These are phyloP conservation scores for Autographa gamma DNA, from an alignment of 2,888 invertebrate genomes.

Conservation along the genomic window DNA sequence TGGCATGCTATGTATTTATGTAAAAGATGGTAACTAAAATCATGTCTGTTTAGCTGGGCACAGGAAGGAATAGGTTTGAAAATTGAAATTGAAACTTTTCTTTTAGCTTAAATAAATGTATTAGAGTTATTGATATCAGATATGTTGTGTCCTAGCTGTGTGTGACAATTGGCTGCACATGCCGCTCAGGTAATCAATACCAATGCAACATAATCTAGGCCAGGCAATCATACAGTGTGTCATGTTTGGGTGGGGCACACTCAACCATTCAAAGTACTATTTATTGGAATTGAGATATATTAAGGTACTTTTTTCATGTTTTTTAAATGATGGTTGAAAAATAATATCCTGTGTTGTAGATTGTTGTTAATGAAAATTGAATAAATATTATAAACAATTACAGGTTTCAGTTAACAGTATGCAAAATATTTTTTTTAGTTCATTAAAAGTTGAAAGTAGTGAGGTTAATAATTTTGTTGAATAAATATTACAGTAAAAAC, in stretches of 20 bases:
- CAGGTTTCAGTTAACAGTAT: no score
- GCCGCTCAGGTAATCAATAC: constrained; percentile 58
- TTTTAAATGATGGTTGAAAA: no score
- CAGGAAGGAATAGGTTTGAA: neutral
- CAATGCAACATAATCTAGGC: constrained; percentile 52
- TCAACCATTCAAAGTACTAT: neutral
- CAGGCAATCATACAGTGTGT: constrained; percentile 49
- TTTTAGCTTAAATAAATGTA: neutral
- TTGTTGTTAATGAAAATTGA: no score
- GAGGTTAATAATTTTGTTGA: neutral
- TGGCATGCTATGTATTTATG: no score
- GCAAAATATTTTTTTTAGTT: no score
- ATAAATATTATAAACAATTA: no score
- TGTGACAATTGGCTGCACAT: constrained; percentile 58
- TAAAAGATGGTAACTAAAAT: no score
- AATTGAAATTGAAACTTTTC: neutral
- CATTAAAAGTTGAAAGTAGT: no score
- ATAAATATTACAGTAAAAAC: neutral
- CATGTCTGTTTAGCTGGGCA: no score
- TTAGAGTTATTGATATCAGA: neutral
- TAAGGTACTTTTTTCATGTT: neutral
- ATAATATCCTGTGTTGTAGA: no score
- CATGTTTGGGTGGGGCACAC: constrained; percentile 52
- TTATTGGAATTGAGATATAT: neutral
- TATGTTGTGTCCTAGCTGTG: constrained; percentile 32